These are phyloP conservation scores for Vombatus ursinus DNA, from an alignment of 2,113 vertebrate species.

Conservation along the genomic window DNA sequence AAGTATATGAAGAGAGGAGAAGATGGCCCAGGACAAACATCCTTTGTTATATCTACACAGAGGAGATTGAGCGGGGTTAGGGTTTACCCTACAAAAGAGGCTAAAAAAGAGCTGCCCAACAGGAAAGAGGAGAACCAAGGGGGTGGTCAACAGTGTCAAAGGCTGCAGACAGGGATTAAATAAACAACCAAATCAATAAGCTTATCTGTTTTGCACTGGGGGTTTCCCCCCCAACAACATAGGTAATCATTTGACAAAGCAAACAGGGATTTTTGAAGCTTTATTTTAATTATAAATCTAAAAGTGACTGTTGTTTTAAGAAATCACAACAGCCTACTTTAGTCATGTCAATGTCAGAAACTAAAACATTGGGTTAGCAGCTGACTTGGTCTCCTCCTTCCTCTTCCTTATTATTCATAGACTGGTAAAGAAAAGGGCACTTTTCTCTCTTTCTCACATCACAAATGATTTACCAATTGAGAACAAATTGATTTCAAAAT, in stretches of 20 bases:
- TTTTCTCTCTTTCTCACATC: conserved; percentile 45
- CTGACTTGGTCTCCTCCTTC: conserved; percentile 51
- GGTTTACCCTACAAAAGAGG: neutral
- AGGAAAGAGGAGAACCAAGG: neutral
- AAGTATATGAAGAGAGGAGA: neutral
- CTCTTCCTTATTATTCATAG: conserved; percentile 30
- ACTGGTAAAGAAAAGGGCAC: conserved; percentile 40
- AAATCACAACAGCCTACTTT: conserved; percentile 20
- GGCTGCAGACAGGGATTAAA: neutral
- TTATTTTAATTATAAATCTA: conserved; percentile 37
- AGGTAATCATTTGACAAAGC: neutral
- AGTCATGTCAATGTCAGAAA: conserved; percentile 39
- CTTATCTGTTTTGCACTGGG: neutral
- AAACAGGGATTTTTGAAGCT: neutral
- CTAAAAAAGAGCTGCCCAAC: no score
- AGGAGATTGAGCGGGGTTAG: neutral
- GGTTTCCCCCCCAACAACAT: neutral
- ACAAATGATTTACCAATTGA: conserved; percentile 53
- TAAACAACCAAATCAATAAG: neutral
- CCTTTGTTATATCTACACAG: neutral
- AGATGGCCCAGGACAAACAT: neutral
- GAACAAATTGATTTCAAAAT: conserved; percentile 57
- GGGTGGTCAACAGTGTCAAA: neutral
- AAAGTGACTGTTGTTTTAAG: conserved; percentile 16
- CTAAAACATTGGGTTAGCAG: conserved; percentile 44